phyloP scores from a whole-genome alignment of 2,888 invertebrate species.

The Volucella bombylans region DNA sequence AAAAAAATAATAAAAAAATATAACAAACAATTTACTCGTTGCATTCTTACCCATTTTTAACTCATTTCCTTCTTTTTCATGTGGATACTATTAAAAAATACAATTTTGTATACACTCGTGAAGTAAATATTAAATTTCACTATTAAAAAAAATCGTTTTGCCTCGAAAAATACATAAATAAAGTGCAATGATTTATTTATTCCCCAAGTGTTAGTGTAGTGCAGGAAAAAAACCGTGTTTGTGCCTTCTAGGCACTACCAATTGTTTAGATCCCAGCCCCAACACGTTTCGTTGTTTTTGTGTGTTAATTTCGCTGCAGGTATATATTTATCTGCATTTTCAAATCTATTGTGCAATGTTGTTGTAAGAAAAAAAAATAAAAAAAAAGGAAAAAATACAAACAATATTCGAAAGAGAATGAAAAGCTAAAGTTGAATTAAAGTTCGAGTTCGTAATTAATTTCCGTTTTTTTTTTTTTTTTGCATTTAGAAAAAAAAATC shows the following conservation, averaged over 20 bases:
- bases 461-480: slow-evolving; percentile 9
- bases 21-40: slow-evolving; percentile 1
- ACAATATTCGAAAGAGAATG: slow-evolving; percentile 6
- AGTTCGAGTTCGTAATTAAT: slow-evolving; percentile 24
- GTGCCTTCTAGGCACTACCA: slow-evolving; percentile 10
- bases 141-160: slow-evolving; percentile 2
- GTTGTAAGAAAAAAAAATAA: slow-evolving; percentile 7
- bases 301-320: slow-evolving; percentile 56
- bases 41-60: slow-evolving; percentile 15
- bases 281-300: slow-evolving; percentile 46
- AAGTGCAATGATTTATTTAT: slow-evolving; percentile 52
- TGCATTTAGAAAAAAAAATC: neutral
- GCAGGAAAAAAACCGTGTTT: slow-evolving; percentile 1
- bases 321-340: slow-evolving; percentile 55
- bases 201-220: slow-evolving; percentile 17
- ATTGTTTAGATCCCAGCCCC: slow-evolving; percentile 24
- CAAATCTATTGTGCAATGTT: slow-evolving; percentile 65
- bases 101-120: neutral
- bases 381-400: no score
- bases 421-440: slow-evolving; percentile 60
- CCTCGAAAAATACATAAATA: slow-evolving; percentile 20
- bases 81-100: slow-evolving; percentile 9
- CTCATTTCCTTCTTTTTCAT: slow-evolving; percentile 6
- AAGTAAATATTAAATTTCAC: neutral
- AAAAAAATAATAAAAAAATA: slow-evolving; percentile 19